Percentiles rank a stretch among this genome's conserved stretches.
These are phyloP conservation scores for Sebastes taczanowskii DNA, from an alignment of 2,797 vertebrate species.

Conservation along the genomic window DNA sequence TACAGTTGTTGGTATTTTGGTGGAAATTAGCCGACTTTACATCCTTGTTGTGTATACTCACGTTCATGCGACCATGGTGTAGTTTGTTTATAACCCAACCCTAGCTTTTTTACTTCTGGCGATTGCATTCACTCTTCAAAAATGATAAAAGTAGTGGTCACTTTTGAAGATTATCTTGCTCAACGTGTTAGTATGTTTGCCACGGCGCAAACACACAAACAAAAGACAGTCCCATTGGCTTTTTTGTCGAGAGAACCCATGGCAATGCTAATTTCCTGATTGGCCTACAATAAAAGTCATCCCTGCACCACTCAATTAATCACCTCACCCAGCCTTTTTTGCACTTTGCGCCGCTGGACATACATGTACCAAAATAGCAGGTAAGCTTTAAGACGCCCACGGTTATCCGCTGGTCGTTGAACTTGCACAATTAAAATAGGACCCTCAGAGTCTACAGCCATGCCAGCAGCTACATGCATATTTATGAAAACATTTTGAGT, in stretches of 20 bases:
- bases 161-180: too few species aligned
- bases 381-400: not conserved
- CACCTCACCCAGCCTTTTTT: not conserved
- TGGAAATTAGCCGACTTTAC: not conserved
- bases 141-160: too few species aligned
- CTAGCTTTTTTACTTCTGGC: too few species aligned
- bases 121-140: not conserved
- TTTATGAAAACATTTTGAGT: not conserved
- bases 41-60: too few species aligned
- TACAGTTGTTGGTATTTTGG: not conserved
- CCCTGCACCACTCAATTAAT: not conserved
- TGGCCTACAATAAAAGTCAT: too few species aligned
- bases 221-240: too few species aligned
- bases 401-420: not conserved
- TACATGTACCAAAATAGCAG: not conserved
- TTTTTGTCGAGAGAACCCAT: too few species aligned
- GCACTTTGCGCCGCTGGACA: not conserved
- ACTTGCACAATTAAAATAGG: not conserved
- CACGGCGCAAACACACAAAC: too few species aligned
- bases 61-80: too few species aligned
- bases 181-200: too few species aligned
- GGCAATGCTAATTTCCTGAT: too few species aligned
- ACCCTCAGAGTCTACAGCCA: not conserved
- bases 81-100: too few species aligned
- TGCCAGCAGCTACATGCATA: not conserved